Evolutionary conservation across 2,888 invertebrate species (phyloP).

Genomic region (Ichneumoninae sp.): DNA sequence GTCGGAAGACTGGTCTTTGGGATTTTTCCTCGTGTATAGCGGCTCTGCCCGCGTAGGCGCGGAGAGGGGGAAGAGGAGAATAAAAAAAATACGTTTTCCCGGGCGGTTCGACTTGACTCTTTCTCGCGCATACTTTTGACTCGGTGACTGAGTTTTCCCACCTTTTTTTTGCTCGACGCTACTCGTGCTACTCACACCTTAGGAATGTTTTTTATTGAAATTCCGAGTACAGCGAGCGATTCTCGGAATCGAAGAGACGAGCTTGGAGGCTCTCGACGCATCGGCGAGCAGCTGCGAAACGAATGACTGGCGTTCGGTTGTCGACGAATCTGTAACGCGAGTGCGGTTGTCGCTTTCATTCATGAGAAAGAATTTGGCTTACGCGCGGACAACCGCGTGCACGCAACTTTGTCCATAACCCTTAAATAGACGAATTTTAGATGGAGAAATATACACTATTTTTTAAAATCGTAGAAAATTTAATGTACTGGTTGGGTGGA

Average conservation of each 20-base stretch:
- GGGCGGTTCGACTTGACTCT: constrained; percentile 44
- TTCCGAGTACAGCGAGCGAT: neutral
- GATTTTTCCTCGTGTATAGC: neutral
- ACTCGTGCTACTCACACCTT: neutral
- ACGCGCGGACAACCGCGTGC: constrained; percentile 22
- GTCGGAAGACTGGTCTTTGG: neutral
- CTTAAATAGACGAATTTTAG: too few species aligned
- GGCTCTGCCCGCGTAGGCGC: neutral
- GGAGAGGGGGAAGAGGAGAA: neutral
- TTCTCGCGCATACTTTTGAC: constrained; percentile 43
- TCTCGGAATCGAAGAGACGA: neutral
- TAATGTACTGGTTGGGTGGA: too few species aligned
- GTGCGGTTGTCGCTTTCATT: constrained; percentile 26
- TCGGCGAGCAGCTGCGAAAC: neutral
- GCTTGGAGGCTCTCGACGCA: neutral
- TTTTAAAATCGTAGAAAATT: too few species aligned
- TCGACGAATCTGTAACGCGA: constrained; percentile 4
- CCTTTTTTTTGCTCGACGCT: constrained; percentile 12
- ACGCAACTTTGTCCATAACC: constrained; percentile 6
- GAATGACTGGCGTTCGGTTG: neutral
- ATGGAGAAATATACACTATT: too few species aligned
- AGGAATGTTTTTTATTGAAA: constrained; percentile 25
- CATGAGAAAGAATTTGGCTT: constrained; percentile 34
- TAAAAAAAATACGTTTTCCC: constrained; percentile 44
- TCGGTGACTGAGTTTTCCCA: constrained; percentile 28